These are phyloP conservation scores for Pseudopipra pipra DNA, from an alignment of 2,113 vertebrate genomes.

Conservation along the genomic window DNA sequence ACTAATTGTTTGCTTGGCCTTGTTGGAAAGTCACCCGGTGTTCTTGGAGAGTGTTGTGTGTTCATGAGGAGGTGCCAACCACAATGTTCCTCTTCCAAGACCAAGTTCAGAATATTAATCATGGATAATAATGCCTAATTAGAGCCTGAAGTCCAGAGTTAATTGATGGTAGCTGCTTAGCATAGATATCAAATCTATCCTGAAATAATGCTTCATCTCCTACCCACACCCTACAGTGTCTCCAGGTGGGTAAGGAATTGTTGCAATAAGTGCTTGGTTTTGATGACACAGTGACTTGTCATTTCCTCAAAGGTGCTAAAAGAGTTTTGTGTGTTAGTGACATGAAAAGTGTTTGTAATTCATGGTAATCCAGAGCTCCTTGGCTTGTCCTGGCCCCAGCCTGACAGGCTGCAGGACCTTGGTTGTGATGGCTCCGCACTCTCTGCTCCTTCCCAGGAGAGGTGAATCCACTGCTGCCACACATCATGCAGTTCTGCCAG, in stretches of 20 bases:
- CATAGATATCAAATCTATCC: background rate
- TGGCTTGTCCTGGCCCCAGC: background rate
- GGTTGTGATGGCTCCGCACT: rapidly evolving
- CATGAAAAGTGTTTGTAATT: background rate
- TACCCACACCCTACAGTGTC: background rate
- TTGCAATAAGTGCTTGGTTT: background rate
- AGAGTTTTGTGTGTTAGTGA: background rate
- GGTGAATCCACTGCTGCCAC: background rate
- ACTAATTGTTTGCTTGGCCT: background rate
- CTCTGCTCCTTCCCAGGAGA: background rate
- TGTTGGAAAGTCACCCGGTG: background rate
- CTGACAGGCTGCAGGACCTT: background rate
- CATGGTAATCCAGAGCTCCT: background rate
- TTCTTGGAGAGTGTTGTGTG: background rate
- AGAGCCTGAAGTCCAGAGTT: background rate
- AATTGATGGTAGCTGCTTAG: background rate
- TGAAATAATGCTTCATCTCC: background rate
- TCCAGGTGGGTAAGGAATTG: background rate
- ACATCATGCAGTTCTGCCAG: background rate
- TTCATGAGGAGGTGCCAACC: background rate
- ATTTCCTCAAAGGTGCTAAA: background rate
- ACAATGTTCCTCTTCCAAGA: background rate
- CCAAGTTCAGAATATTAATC: background rate
- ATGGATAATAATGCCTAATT: constrained; percentile 8
- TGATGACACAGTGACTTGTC: background rate